phyloP scores from a whole-genome alignment of 2,888 invertebrate species.

The Idaea straminata region DNA sequence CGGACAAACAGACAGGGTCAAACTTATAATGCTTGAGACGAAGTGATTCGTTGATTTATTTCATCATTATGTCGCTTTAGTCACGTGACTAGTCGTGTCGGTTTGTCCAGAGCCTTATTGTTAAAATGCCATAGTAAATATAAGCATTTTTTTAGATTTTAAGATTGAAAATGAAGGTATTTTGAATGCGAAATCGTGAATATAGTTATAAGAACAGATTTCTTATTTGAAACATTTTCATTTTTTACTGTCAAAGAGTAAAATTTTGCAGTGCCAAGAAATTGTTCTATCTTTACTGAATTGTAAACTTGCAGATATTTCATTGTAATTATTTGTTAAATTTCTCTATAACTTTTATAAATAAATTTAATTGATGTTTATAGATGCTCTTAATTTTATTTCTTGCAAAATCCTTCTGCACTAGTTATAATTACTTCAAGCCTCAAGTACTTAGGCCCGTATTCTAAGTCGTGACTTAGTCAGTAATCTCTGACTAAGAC shows the following conservation, averaged over 20 bases:
- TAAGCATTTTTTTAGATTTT: conserved; percentile 63
- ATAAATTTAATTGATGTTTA: conserved; percentile 34
- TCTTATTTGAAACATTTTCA: conserved; percentile 76
- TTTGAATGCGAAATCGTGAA: conserved; percentile 73
- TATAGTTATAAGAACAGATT: conserved; percentile 52
- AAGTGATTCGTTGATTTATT: neutral
- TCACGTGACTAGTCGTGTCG: conserved; percentile 6
- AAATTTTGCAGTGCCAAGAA: conserved; percentile 39
- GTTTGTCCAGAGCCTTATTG: conserved; percentile 11
- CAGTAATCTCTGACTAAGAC: too few species aligned
- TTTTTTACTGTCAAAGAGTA: conserved; percentile 25
- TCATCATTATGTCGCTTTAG: neutral
- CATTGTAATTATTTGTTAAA: conserved; percentile 14
- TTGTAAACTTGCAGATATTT: conserved; percentile 6
- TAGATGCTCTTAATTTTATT: conserved; percentile 18
- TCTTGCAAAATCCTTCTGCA: neutral
- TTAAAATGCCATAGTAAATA: conserved; percentile 74
- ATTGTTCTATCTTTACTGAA: conserved; percentile 11
- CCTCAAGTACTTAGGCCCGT: too few species aligned
- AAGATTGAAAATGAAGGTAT: conserved; percentile 57
- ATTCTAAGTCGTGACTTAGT: too few species aligned
- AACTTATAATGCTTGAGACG: neutral
- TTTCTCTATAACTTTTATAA: conserved; percentile 40
- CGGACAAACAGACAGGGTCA: neutral
- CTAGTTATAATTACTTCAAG: too few species aligned